Percentiles rank a stretch among this genome's conserved stretches.
phyloP scores from a whole-genome alignment of 2,797 vertebrate genomes.

The Morus bassanus region DNA sequence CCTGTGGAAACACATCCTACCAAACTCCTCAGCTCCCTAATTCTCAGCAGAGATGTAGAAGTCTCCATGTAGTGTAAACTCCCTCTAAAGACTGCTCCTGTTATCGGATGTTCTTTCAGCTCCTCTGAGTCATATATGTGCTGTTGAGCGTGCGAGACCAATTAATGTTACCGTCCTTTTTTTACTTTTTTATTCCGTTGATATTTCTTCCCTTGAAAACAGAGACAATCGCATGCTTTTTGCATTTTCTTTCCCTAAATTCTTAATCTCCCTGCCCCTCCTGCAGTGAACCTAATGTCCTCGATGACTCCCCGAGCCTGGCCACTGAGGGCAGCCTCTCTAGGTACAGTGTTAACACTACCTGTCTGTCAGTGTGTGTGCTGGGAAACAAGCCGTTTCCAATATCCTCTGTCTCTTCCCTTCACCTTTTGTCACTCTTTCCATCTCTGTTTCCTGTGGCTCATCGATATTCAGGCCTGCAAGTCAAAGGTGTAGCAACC shows the following conservation, averaged over 20 bases:
- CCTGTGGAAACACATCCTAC: slow-evolving; percentile 3
- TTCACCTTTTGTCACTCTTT: slow-evolving; percentile 69
- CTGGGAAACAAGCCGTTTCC: slow-evolving; percentile 75
- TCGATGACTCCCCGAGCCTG: slow-evolving; percentile 99
- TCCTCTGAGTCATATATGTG: slow-evolving; percentile 67
- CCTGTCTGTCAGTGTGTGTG: slow-evolving; percentile 87
- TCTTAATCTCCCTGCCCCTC: slow-evolving; percentile 89
- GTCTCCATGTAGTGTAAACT: slow-evolving; percentile 21
- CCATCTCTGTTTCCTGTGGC: slow-evolving; percentile 77
- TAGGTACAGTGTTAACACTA: slow-evolving; percentile 97
- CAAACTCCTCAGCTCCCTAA: neutral
- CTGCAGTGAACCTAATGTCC: slow-evolving; percentile 99
- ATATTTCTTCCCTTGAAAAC: slow-evolving; percentile 72
- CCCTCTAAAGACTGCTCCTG: slow-evolving; percentile 35
- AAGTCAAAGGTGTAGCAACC: slow-evolving; percentile 80
- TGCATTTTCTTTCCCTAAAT: slow-evolving; percentile 87
- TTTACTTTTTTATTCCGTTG: slow-evolving; percentile 72
- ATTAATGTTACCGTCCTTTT: slow-evolving; percentile 74
- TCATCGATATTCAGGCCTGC: slow-evolving; percentile 76
- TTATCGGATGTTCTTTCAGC: slow-evolving; percentile 54
- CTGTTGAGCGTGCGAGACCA: slow-evolving; percentile 71
- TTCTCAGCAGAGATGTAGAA: neutral
- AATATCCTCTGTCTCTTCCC: slow-evolving; percentile 72
- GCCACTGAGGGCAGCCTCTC: slow-evolving; percentile 98
- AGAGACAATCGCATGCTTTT: slow-evolving; percentile 78